These are phyloP conservation scores for Temnothorax curvispinosus DNA, from an alignment of 1,140 invertebrate species.

Conservation along the genomic window DNA sequence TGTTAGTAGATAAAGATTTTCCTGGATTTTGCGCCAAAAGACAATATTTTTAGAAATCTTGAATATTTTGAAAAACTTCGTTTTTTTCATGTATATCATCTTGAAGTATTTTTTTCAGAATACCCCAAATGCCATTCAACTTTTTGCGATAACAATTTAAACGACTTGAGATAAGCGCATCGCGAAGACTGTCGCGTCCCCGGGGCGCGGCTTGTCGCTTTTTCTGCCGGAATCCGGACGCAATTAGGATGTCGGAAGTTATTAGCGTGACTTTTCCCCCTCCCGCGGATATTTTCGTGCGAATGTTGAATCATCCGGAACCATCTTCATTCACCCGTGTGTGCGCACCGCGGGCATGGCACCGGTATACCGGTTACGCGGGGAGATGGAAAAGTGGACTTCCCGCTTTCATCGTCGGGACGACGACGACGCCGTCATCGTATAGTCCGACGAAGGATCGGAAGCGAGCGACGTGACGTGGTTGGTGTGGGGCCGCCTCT, in stretches of 20 bases:
- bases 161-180: neutral
- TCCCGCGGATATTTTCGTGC: conserved; percentile 8
- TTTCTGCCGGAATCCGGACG: conserved; percentile 55
- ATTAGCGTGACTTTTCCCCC: neutral
- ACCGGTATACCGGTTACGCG: conserved; percentile 39
- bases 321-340: conserved; percentile 17
- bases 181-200: neutral
- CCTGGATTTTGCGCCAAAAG: neutral
- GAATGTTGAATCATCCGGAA: conserved; percentile 52
- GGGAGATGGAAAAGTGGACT: conserved; percentile 32
- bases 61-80: neutral
- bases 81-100: neutral
- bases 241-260: conserved; percentile 29
- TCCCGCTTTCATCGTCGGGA: conserved; percentile 20
- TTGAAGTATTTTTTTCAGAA: neutral
- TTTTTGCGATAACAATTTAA: neutral
- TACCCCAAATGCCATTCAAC: neutral
- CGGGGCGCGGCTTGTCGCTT: conserved; percentile 27
- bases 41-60: neutral
- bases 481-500: conserved; percentile 52
- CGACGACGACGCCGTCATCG: neutral
- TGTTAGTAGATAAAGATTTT: neutral
- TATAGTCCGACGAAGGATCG: neutral
- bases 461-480: neutral
- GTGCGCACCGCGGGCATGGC: conserved; percentile 13